Conservation (phyloP, 2,888 invertebrate species). For the Callinectes sapidus region DNA sequence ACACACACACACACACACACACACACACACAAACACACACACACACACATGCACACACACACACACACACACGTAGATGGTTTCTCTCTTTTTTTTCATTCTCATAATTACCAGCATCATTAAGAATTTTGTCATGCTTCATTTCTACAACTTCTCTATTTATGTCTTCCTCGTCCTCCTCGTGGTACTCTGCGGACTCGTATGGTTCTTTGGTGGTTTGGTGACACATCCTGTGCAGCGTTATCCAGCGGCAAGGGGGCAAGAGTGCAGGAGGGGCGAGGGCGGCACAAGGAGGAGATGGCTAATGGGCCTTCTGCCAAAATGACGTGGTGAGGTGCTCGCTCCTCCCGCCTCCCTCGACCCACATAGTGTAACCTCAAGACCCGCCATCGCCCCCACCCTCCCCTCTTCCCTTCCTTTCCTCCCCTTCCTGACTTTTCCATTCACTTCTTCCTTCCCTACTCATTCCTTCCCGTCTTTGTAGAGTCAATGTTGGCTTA, state of each 20-base stretch:
- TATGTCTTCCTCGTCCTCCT: neutral
- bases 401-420: neutral
- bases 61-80: neutral
- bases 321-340: slow-evolving; percentile 23
- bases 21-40: neutral
- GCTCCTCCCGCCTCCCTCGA: slow-evolving; percentile 23
- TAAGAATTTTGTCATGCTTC: neutral
- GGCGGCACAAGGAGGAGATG: neutral
- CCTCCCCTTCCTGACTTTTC: neutral
- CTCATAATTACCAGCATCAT: neutral
- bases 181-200: neutral
- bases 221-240: neutral
- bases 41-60: neutral
- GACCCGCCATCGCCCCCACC: neutral
- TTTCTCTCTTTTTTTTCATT: neutral
- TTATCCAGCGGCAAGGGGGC: neutral
- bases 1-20: neutral
- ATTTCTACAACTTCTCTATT: neutral
- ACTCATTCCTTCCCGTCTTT: neutral
- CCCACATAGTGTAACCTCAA: slow-evolving; percentile 42
- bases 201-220: neutral
- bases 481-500: neutral
- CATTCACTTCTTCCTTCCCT: slow-evolving; percentile 1
- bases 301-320: slow-evolving; percentile 24
- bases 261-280: neutral